Evolutionary conservation across 1,140 invertebrate species (phyloP), one percentile per base, ranked within the genome.

Genomic region (Chrysoperla carnea): DNA sequence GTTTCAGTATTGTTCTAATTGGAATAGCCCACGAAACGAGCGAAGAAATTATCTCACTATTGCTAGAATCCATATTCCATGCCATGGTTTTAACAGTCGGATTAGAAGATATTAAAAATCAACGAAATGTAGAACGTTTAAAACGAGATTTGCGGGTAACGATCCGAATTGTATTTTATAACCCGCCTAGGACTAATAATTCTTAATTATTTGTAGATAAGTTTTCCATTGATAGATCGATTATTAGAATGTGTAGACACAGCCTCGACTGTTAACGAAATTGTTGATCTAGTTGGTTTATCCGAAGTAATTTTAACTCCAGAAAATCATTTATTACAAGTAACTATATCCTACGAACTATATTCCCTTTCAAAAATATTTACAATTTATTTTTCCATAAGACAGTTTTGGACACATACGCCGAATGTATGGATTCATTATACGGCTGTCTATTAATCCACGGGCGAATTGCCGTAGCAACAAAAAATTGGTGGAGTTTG

Each of bases 391-490:
- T 46, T 49, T 53, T 69, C 67, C 36, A 57, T 3, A 23, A 86
- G 82, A 72, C 68, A 54, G 76, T 75, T 52, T 59, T 88, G 45
- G 81, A 87, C 42, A 68, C 70, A 36, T 85, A 81, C 60, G 69
- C 76, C 35, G 81, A 87, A 59, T 72, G 66, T 51, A 70, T 84
- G 40, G 77, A 78, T 49, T 84, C 81, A 15, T 67, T 76, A 35
- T 88, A 81, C 63, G 82, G 82, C 5, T 88, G 84, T 57, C 57
- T 91, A 33, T 62, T 81, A 42, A 71, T 85, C 41, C 73, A 80
- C 53, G 81, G 81, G 2, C 75, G 78, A 47, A 63, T 87, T 36
- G 75, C 76, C 11, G 80, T 76, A 8, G 84, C 83, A 8, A 87
- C 84, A 15, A 70, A 76, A 37, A 81, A 77, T 55, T 89, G 84